phyloP scores from a whole-genome alignment of 2,888 invertebrate genomes.

The Parnassius mnemosyne region DNA sequence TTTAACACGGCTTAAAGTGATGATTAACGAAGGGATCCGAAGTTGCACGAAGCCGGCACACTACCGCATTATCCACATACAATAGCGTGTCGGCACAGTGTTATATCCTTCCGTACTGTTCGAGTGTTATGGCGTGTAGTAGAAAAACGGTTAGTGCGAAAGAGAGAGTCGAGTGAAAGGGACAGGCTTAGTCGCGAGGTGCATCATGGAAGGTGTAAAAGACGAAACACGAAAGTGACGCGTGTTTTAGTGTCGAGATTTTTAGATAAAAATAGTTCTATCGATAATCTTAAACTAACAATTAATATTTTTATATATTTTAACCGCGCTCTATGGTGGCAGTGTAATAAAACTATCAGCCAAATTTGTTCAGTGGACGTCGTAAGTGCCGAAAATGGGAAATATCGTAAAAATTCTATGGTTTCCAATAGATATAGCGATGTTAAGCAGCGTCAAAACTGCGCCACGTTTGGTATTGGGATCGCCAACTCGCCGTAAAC shows the following conservation, averaged over 20 bases:
- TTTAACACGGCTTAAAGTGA: slow-evolving; percentile 39
- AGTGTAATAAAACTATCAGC: no score
- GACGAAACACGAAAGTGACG: slow-evolving; percentile 78
- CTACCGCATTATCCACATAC: slow-evolving; percentile 15
- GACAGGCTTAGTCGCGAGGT: slow-evolving; percentile 48
- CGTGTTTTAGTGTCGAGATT: slow-evolving; percentile 56
- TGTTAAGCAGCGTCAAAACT: no score
- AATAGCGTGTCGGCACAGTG: slow-evolving; percentile 26
- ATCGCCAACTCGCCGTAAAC: no score
- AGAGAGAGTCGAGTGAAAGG: slow-evolving; percentile 39
- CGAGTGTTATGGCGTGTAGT: slow-evolving; percentile 24
- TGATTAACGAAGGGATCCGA: slow-evolving; percentile 34
- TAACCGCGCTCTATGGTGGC: no score
- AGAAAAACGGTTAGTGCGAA: slow-evolving; percentile 35
- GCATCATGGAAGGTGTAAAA: slow-evolving; percentile 75
- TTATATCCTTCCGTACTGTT: slow-evolving; percentile 20
- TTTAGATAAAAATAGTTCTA: slow-evolving; percentile 25
- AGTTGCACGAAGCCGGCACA: slow-evolving; percentile 24
- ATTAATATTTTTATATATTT: no score
- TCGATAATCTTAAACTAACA: slow-evolving; percentile 28
- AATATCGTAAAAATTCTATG: no score
- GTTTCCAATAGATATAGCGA: no score
- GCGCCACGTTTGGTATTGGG: no score
- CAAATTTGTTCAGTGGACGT: no score
- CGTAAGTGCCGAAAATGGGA: no score